Evolutionary conservation across 1,140 invertebrate species (phyloP).

Genomic region (Drosophila bocqueti): DNA sequence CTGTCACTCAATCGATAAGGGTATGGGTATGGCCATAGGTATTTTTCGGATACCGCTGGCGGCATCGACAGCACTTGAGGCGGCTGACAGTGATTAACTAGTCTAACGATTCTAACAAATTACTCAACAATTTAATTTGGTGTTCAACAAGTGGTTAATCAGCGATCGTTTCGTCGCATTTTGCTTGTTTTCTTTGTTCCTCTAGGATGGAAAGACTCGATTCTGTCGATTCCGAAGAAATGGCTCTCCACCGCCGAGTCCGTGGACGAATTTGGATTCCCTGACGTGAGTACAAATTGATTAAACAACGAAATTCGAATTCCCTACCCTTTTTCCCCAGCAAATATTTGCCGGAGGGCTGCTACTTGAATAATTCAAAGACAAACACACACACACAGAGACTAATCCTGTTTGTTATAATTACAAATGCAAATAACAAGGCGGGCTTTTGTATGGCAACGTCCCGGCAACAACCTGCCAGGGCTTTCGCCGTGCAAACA

Average conservation of each 20-base stretch:
- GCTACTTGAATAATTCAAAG: slow-evolving; percentile 75
- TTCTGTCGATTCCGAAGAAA: slow-evolving; percentile 88
- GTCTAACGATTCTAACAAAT: slow-evolving; percentile 18
- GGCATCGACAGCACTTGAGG: slow-evolving; percentile 34
- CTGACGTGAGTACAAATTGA: slow-evolving; percentile 84
- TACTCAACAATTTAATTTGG: slow-evolving; percentile 53
- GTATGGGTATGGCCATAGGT: background rate
- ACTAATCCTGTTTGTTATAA: slow-evolving; percentile 85
- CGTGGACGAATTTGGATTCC: slow-evolving; percentile 85
- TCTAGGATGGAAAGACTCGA: slow-evolving; percentile 88
- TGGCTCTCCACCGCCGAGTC: slow-evolving; percentile 88
- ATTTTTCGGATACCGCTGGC: slow-evolving; percentile 26
- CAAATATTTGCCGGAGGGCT: slow-evolving; percentile 67
- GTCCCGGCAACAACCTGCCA: slow-evolving; percentile 43
- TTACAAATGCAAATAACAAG: slow-evolving; percentile 85
- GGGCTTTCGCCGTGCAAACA: slow-evolving; percentile 41
- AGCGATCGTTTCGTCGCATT: slow-evolving; percentile 40
- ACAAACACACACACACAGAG: slow-evolving; percentile 50
- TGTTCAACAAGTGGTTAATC: slow-evolving; percentile 59
- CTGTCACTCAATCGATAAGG: slow-evolving; percentile 42
- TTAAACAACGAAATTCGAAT: slow-evolving; percentile 64
- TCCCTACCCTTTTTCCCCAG: slow-evolving; percentile 18
- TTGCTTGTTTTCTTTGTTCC: slow-evolving; percentile 39
- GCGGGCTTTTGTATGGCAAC: slow-evolving; percentile 69
- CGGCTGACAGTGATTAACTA: slow-evolving; percentile 70